A percentile compares a stretch with the other conserved stretches of the same genome.
These are phyloP conservation scores for Atherinosoma microstoma DNA, from an alignment of 2,797 vertebrate genomes.

Conservation along the genomic window DNA sequence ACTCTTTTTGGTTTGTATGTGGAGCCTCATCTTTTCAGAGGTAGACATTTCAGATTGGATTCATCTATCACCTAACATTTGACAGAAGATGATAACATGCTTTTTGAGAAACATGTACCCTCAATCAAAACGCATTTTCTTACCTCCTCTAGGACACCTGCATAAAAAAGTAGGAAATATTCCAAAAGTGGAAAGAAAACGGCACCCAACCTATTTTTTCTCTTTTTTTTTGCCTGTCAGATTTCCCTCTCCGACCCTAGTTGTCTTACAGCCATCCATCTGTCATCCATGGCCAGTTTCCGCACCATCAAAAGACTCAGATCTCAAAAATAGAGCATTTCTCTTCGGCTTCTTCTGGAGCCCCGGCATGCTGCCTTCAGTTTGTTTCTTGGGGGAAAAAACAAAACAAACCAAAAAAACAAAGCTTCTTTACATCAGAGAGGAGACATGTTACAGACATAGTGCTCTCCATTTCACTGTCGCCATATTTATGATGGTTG, in stretches of 20 bases:
- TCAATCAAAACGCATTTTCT: slow-evolving; percentile 33
- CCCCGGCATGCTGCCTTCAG: slow-evolving; percentile 26
- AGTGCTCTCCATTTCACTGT: slow-evolving; percentile 40
- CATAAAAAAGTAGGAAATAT: slow-evolving; percentile 21
- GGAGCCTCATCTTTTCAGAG: neutral
- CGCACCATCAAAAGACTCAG: slow-evolving; percentile 70
- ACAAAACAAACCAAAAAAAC: neutral
- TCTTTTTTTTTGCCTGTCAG: neutral
- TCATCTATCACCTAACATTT: slow-evolving; percentile 18
- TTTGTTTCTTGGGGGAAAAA: slow-evolving; percentile 42
- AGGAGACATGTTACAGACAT: slow-evolving; percentile 33
- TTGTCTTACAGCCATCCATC: slow-evolving; percentile 67
- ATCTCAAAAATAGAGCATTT: slow-evolving; percentile 71
- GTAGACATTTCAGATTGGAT: neutral
- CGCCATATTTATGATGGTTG: slow-evolving; percentile 40
- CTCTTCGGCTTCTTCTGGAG: slow-evolving; percentile 49
- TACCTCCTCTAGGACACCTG: slow-evolving; percentile 16
- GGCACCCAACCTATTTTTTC: slow-evolving; percentile 7
- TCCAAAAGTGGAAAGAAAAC: slow-evolving; percentile 30
- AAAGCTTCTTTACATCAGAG: slow-evolving; percentile 35
- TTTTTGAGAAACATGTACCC: slow-evolving; percentile 14
- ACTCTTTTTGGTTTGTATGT: neutral
- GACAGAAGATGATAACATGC: slow-evolving; percentile 6
- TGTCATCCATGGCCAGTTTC: slow-evolving; percentile 60
- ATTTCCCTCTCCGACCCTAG: slow-evolving; percentile 35